Conservation (phyloP, 2,113 vertebrate genomes). For the Gadus chalcogrammus region DNA sequence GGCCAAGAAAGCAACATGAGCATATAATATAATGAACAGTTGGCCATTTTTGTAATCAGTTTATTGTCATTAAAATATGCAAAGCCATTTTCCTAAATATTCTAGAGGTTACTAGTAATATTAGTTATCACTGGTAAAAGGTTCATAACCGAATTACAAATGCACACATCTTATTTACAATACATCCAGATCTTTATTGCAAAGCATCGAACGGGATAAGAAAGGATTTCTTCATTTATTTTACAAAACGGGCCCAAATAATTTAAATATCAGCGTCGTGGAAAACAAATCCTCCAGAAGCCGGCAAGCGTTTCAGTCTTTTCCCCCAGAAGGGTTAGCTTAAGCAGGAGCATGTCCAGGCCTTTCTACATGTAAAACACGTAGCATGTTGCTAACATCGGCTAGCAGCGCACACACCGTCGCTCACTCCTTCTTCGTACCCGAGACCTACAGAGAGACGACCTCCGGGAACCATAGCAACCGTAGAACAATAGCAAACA, state of each 20-base stretch:
- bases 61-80: too few relatives aligned
- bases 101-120: not conserved
- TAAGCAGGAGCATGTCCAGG: not conserved
- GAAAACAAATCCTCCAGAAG: not conserved
- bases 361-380: not conserved
- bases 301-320: not conserved
- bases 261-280: slow-evolving; percentile 22
- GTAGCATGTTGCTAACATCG: too few relatives aligned
- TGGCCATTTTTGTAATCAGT: too few relatives aligned
- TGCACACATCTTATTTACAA: slow-evolving; percentile 1
- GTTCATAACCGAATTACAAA: not conserved
- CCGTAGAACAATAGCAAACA: too few relatives aligned
- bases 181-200: slow-evolving; percentile 28
- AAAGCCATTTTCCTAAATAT: too few relatives aligned
- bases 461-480: too few relatives aligned
- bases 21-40: too few relatives aligned
- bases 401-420: too few relatives aligned
- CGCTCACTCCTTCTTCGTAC: too few relatives aligned
- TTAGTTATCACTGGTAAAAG: not conserved
- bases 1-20: too few relatives aligned
- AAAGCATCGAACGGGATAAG: slow-evolving; percentile 5
- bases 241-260: slow-evolving; percentile 22
- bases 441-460: too few relatives aligned
- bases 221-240: not conserved
- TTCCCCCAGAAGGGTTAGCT: not conserved